A percentile compares a stretch with the other conserved stretches of the same genome.
These are phyloP conservation scores for Naso thynnoides DNA, from an alignment of 2,797 vertebrate species.

Conservation along the genomic window DNA sequence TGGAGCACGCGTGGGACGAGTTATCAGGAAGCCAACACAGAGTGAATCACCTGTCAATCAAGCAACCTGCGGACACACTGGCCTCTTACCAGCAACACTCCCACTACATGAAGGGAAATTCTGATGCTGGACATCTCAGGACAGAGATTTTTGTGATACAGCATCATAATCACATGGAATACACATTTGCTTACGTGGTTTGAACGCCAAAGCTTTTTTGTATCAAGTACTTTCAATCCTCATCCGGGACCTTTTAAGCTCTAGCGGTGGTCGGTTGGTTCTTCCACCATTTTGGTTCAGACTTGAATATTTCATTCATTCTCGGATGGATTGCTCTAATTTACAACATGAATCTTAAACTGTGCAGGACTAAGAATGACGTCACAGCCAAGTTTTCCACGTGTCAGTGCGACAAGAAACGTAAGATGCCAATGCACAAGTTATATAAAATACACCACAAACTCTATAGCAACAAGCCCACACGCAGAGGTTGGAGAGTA, in stretches of 20 bases:
- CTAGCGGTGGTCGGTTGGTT: not conserved
- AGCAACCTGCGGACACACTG: no score
- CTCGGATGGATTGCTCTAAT: no score
- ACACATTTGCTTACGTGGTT: not conserved
- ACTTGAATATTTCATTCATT: not conserved
- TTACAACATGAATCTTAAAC: not conserved
- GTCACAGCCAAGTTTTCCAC: no score
- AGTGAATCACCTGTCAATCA: slow-evolving; percentile 24
- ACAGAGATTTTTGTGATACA: not conserved
- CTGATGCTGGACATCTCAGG: not conserved
- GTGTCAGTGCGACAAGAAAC: no score
- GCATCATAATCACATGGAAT: not conserved
- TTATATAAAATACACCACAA: no score
- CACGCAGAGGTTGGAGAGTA: no score
- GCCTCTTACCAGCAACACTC: not conserved
- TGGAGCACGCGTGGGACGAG: slow-evolving; percentile 7
- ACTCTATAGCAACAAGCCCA: no score
- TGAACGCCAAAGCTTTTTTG: not conserved
- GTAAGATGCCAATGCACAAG: no score
- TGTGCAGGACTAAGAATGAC: no score
- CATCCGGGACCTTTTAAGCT: not conserved
- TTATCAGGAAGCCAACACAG: not conserved
- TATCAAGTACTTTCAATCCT: no score
- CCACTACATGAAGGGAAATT: not conserved
- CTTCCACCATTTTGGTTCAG: not conserved